Conservation (phyloP, 2,888 invertebrate genomes). For the Zygothrica quintamaculata region DNA sequence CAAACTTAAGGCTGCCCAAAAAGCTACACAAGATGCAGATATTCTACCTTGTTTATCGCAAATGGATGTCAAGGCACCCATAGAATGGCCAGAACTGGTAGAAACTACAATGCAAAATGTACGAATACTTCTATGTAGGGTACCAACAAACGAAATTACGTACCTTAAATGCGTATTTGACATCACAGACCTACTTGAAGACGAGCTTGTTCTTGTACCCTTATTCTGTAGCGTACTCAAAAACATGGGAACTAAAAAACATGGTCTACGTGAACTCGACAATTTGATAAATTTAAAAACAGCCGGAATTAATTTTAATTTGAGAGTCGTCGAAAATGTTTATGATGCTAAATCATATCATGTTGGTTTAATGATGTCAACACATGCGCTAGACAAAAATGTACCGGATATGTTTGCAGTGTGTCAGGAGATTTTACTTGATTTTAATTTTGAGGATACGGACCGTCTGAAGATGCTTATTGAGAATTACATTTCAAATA, state of each 20-base stretch:
- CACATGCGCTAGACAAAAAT: conserved; percentile 94
- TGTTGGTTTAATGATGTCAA: conserved; percentile 89
- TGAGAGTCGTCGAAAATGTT: conserved; percentile 91
- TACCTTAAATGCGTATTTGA: conserved; percentile 93
- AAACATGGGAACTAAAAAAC: conserved; percentile 92
- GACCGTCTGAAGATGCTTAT: conserved; percentile 91
- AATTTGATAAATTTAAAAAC: conserved; percentile 90
- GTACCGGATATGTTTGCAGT: conserved; percentile 91
- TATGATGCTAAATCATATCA: conserved; percentile 88
- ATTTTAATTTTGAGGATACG: conserved; percentile 88
- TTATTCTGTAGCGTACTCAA: conserved; percentile 92
- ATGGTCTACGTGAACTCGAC: conserved; percentile 92
- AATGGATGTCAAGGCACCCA: conserved; percentile 89
- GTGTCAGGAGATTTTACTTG: conserved; percentile 91
- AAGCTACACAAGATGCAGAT: conserved; percentile 88
- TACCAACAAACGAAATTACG: conserved; percentile 94
- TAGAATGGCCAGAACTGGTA: conserved; percentile 81
- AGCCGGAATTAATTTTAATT: conserved; percentile 88
- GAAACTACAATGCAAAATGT: conserved; percentile 84
- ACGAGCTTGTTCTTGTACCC: conserved; percentile 90
- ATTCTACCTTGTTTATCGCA: conserved; percentile 92
- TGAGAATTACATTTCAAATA: conserved; percentile 90
- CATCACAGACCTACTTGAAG: conserved; percentile 87
- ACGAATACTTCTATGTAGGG: conserved; percentile 90
- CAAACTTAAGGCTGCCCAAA: conserved; percentile 90